Conservation (phyloP, 2,888 invertebrate species). For the Craniophora ligustri region DNA sequence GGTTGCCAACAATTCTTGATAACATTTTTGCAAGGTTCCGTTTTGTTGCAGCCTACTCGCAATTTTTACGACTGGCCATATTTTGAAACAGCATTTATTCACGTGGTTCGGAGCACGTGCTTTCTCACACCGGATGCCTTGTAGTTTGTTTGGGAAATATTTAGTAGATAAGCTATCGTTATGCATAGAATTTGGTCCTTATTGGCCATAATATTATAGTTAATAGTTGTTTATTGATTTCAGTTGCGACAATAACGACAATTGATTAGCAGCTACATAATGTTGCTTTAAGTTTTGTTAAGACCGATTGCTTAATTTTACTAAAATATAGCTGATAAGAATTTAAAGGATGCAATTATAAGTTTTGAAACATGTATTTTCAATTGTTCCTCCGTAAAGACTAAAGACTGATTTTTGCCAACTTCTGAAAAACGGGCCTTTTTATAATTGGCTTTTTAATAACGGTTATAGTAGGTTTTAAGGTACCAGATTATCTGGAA, state of each 20-base stretch:
- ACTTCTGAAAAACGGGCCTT: too few species aligned
- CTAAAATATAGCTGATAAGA: too few species aligned
- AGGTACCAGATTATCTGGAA: too few species aligned
- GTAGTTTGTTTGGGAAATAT: conserved; percentile 58
- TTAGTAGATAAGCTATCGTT: conserved; percentile 51
- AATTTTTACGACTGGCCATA: conserved; percentile 65
- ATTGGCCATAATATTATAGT: conserved; percentile 2
- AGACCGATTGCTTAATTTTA: too few species aligned
- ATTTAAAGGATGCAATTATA: too few species aligned
- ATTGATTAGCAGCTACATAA: neutral
- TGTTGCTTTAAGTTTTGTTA: too few species aligned
- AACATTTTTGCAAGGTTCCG: conserved; percentile 36
- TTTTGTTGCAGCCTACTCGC: conserved; percentile 40
- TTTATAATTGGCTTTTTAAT: too few species aligned
- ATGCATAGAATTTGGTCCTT: conserved; percentile 15
- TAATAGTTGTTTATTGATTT: conserved; percentile 31
- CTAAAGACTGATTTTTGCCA: too few species aligned
- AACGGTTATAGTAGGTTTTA: too few species aligned
- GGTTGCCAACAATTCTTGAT: conserved; percentile 1
- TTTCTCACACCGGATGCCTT: conserved; percentile 51
- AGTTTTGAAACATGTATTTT: too few species aligned
- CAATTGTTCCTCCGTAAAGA: too few species aligned
- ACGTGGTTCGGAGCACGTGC: conserved; percentile 61
- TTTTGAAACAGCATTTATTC: conserved; percentile 59
- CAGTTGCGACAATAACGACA: neutral